phyloP scores from a whole-genome alignment of 2,113 vertebrate species.

The Saguinus imperator region DNA sequence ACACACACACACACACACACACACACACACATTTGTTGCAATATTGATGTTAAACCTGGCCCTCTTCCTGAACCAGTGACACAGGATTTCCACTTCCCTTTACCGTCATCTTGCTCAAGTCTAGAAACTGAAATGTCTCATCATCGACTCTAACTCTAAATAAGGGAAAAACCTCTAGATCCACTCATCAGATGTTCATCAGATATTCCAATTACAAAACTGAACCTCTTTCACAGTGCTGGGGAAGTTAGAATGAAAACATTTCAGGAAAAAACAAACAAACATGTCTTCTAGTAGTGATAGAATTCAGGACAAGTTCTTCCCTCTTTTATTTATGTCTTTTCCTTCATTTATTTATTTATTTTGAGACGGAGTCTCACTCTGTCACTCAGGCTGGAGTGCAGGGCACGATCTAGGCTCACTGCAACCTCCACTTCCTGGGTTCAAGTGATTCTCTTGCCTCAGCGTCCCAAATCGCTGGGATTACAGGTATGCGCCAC shows the following conservation, averaged over 20 bases:
- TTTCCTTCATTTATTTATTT: neutral
- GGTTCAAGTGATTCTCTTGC: no score
- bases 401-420: no score
- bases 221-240: neutral
- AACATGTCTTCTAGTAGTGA: neutral
- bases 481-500: no score
- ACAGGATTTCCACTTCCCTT: slow-evolving; percentile 57
- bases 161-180: neutral
- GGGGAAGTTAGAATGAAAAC: neutral
- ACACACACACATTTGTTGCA: neutral
- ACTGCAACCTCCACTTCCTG: no score
- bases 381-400: no score
- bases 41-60: slow-evolving; percentile 14
- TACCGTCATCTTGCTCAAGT: slow-evolving; percentile 49
- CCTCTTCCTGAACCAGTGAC: slow-evolving; percentile 65
- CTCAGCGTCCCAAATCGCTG: no score
- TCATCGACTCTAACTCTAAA: neutral
- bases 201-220: neutral
- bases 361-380: no score
- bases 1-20: neutral
- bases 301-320: neutral
- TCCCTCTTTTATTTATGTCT: neutral
- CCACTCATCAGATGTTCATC: neutral
- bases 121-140: neutral
- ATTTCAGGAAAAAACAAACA: neutral